Base-by-base conservation (phyloP, 2,797 vertebrate genomes). In the Microctenopoma lineatum region DNA sequence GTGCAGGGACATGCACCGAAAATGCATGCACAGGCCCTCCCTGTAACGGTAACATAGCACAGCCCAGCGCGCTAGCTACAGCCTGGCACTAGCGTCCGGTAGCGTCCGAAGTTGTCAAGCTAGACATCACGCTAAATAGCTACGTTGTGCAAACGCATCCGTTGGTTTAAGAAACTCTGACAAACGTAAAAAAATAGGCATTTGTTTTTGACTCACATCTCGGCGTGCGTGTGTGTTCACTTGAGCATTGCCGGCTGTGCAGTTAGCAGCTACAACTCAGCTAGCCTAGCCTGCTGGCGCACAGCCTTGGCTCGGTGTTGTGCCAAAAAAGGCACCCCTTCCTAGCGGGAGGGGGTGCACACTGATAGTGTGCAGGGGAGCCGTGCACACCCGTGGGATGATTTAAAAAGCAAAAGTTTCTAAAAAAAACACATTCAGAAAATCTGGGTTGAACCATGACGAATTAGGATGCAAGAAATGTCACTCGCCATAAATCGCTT, bases 1-100 rank as follows among this genome's bases (percentile, higher is more conserved):
- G 21, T 87, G 87, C 90, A 89, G 64, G 80, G 54, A 68, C 84
- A 91, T 84, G 86, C 85, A 88, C 34, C 50, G 55, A 51, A 62
- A 70, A 73, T 75, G 80, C 82, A 89, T 63, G 59, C 63, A 36
- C 58, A 27, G 85, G 89, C 88, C 68, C 57, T 75, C 25, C 42
- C 56, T 34, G 27, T 58, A 46, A 53, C 45, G 26, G 44, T 58
- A 56, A 57, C 77, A 50, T 34, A 75, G 54, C 78, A 75, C 25
- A 12, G 69, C 58, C 38, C 75, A 36, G 32, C 46, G 68, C 47
- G 26, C 59, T 67, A 56, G 34, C 65, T 15, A 63, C 75, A 65
- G 69, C 44, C 72, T 71, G 63, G 59, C 58, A 74, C 57, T 21
- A 21, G 21, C 21, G 29, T 13, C 45, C 59, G 4, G 52, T 44